Conservation (phyloP, 2,888 invertebrate species). For the Pollenia angustigena region DNA sequence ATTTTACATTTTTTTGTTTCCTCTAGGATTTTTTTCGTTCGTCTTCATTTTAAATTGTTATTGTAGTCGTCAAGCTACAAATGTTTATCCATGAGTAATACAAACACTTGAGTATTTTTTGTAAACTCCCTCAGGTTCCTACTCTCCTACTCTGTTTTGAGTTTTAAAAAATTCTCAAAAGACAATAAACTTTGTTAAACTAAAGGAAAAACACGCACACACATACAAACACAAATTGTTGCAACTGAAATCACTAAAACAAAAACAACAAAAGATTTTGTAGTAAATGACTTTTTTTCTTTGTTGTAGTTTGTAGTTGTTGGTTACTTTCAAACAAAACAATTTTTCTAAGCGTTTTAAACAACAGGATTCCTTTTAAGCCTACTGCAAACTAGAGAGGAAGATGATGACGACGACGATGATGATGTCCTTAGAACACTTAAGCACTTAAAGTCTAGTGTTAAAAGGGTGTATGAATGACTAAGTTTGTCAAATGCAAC, state of each 20-base stretch:
- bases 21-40: constrained; percentile 7
- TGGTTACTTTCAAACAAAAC: constrained; percentile 51
- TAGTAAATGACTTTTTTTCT: not conserved
- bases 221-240: constrained; percentile 16
- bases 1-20: constrained; percentile 12
- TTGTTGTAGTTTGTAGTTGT: constrained; percentile 47
- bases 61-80: constrained; percentile 31
- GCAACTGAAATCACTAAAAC: constrained; percentile 10
- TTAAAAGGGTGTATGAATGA: constrained; percentile 30
- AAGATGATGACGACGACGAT: constrained; percentile 8
- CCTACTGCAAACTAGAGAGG: not conserved
- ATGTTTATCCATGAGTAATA: constrained; percentile 41
- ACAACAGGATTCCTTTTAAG: constrained; percentile 42
- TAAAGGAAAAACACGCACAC: not conserved
- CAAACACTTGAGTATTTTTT: constrained; percentile 43
- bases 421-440: constrained; percentile 61
- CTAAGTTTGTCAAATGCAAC: constrained; percentile 1
- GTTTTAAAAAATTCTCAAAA: not conserved
- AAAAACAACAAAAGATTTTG: constrained; percentile 35
- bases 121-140: not conserved
- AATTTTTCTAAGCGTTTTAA: constrained; percentile 44
- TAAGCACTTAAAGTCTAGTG: constrained; percentile 65
- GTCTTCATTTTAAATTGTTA: not conserved
- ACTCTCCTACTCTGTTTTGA: too few species aligned
- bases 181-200: constrained; percentile 52